A percentile compares a stretch with the other conserved stretches of the same genome.
Conservation (phyloP, 2,888 invertebrate species). For the Drosophila meridionalis region DNA sequence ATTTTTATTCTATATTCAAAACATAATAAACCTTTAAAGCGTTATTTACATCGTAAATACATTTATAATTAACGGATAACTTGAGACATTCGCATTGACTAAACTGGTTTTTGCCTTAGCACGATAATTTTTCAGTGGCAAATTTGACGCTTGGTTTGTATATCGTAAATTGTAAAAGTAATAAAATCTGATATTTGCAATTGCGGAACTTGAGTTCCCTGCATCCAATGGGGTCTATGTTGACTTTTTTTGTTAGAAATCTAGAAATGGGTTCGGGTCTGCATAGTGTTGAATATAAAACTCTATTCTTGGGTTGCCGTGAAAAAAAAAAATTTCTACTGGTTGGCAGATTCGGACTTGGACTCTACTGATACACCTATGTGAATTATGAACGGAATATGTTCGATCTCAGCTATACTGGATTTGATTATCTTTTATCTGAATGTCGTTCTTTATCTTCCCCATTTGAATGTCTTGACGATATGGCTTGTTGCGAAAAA, state of each 20-base stretch:
- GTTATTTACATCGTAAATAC: neutral
- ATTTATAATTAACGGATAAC: neutral
- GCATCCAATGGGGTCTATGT: neutral
- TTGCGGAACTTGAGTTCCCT: too few species aligned
- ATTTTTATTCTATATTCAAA: neutral
- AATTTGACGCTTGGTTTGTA: neutral
- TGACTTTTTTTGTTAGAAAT: neutral
- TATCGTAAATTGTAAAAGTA: neutral
- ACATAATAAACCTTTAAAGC: neutral
- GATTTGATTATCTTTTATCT: neutral
- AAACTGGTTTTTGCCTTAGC: neutral
- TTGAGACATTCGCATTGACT: neutral
- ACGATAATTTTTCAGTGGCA: neutral
- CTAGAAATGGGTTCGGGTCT: neutral
- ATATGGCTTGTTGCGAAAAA: too few species aligned
- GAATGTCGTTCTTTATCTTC: too few species aligned
- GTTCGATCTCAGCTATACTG: constrained; percentile 80
- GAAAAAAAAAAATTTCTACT: neutral
- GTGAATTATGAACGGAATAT: constrained; percentile 83
- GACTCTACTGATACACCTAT: constrained; percentile 72
- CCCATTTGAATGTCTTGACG: too few species aligned
- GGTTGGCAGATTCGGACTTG: too few species aligned
- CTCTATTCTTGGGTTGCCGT: neutral
- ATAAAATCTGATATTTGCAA: neutral
- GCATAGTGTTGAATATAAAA: neutral